Conservation (phyloP, 2,113 vertebrate genomes). For the Pardalotus punctatus region DNA sequence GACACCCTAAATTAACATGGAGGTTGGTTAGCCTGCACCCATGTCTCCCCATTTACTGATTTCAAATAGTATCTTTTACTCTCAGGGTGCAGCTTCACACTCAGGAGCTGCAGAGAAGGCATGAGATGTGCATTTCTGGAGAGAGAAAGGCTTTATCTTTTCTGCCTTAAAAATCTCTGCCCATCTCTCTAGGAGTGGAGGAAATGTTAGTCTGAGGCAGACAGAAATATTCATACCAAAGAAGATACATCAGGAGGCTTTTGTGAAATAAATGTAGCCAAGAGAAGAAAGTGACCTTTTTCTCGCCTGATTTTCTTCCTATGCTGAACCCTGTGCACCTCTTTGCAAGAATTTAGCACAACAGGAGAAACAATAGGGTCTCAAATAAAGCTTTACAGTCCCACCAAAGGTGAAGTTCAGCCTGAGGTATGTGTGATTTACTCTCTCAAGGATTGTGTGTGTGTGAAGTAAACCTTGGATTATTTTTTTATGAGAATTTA, state of each 20-base stretch:
- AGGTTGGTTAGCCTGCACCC: neutral
- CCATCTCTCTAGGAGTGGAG: neutral
- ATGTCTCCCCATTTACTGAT: neutral
- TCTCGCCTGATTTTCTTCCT: neutral
- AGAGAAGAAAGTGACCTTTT: neutral
- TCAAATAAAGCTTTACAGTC: neutral
- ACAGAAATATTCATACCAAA: neutral
- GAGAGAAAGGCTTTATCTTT: neutral
- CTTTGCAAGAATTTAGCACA: neutral
- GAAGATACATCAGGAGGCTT: neutral
- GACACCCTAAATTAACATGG: neutral
- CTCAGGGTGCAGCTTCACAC: neutral
- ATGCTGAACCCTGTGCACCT: neutral
- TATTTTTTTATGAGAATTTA: neutral
- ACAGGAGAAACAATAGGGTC: neutral
- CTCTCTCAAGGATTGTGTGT: neutral
- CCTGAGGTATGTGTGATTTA: neutral
- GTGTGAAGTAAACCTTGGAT: neutral
- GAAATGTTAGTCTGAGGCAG: neutral
- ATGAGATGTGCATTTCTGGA: neutral
- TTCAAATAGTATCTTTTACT: neutral
- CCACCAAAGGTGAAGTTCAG: neutral
- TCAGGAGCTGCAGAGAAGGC: neutral
- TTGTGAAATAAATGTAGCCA: neutral
- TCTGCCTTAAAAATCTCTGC: neutral